Base-by-base conservation (phyloP, 1,140 invertebrate species). In the Muscidifurax raptorellus region DNA sequence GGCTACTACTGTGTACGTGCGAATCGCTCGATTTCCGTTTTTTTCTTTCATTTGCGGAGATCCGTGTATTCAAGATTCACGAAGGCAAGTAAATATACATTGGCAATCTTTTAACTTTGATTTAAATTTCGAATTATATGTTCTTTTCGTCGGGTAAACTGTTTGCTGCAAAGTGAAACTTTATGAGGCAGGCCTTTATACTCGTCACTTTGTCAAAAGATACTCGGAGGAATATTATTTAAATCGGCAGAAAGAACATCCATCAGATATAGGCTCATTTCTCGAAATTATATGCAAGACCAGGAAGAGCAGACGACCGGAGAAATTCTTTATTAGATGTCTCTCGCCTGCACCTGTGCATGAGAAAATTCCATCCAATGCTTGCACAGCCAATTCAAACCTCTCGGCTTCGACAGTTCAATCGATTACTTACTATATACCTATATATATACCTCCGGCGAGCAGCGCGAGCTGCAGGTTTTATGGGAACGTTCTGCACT, bases 401-500 rank as follows among this genome's bases (percentile, higher is more conserved):
- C 27, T 32, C 22, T n/a, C 15, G 22, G 44, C 44, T 52, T 32
- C 44, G 75, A 77, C 40, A 52, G 44, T 27, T 77, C 40, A 77
- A 59, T 77, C 44, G 75, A 77, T 77, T 28, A 18, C 75, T 1
- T 12, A n/a, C n/a, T n/a, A n/a, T 47, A 47, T 47, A 47, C 3
- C 52, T 59, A 59, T 59, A 52, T 22, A 59, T 22, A 59, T 59
- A 59, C 52, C 0, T 1, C 5, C 47, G 15, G 47, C 18, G n/a
- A 52, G 18, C 47, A 47, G 52, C 22, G 5, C 22, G 3, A 7
- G 18, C 52, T n/a, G 52, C 75, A 7, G 25, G 75, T 28, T 25
- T 64, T 66, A 78, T 78, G 52, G 52, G 52, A 64, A 78, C 76
- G 44, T 40, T 40, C 32, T 36, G 76, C 47, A 44, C 40, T 76